Conservation (phyloP, 2,888 invertebrate genomes). For the Troilus luridus region DNA sequence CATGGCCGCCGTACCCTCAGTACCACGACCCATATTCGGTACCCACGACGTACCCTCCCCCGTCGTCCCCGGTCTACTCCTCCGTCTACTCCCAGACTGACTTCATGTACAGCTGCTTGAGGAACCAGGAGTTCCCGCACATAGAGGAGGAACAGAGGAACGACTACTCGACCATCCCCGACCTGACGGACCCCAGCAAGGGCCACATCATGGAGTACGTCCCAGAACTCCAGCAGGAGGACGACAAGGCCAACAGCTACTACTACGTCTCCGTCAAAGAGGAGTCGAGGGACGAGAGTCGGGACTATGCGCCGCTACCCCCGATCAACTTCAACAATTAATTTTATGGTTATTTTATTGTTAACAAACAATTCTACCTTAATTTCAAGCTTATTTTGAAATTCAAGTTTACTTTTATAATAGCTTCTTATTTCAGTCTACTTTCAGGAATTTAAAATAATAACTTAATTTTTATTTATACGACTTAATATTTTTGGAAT, state of each 20-base stretch:
- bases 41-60: constrained; percentile 68
- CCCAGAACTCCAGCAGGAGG: constrained; percentile 61
- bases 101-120: constrained; percentile 63
- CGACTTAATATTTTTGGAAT: too few species aligned
- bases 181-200: constrained; percentile 65
- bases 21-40: constrained; percentile 75
- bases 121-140: constrained; percentile 61
- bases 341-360: neutral
- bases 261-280: constrained; percentile 64
- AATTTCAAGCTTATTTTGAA: neutral
- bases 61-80: constrained; percentile 67
- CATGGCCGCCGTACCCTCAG: constrained; percentile 70
- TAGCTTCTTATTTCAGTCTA: neutral
- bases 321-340: constrained; percentile 64
- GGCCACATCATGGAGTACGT: constrained; percentile 68
- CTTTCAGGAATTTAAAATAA: neutral
- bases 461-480: neutral
- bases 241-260: constrained; percentile 62
- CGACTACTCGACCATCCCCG: constrained; percentile 69
- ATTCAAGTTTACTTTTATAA: neutral
- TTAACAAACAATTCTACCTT: neutral
- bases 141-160: constrained; percentile 69
- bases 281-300: constrained; percentile 60
- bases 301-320: constrained; percentile 61
- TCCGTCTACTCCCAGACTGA: constrained; percentile 67